Percentiles rank a stretch among this genome's conserved stretches.
Evolutionary conservation across 2,888 invertebrate species (phyloP).

Genomic region (Minunthozetes semirufus): DNA sequence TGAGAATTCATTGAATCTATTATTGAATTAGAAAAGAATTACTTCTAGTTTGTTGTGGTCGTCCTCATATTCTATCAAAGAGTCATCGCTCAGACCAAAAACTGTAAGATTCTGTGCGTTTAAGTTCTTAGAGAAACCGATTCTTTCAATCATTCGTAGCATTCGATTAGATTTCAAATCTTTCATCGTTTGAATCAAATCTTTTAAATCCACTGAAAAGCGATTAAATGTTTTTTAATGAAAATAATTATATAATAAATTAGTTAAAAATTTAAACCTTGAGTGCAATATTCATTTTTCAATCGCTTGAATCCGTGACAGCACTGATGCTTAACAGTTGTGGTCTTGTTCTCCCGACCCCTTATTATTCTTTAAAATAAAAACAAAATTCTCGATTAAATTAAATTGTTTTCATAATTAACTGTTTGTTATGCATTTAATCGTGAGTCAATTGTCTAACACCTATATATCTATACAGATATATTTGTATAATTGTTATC

Average conservation of each 20-base stretch:
- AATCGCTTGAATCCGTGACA: slow-evolving; percentile 59
- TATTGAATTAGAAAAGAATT: background rate
- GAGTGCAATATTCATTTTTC: slow-evolving; percentile 50
- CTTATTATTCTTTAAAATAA: slow-evolving; percentile 53
- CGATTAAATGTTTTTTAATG: background rate
- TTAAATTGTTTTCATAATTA: background rate
- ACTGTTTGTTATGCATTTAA: background rate
- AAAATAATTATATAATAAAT: background rate
- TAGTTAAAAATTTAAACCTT: slow-evolving; percentile 45
- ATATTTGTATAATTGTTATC: too few species aligned
- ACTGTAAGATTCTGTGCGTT: slow-evolving; percentile 48
- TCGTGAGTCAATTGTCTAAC: too few species aligned
- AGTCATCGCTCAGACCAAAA: slow-evolving; percentile 52
- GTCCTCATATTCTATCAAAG: slow-evolving; percentile 47
- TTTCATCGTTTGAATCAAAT: slow-evolving; percentile 52
- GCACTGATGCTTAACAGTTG: slow-evolving; percentile 60
- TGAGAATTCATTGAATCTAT: background rate
- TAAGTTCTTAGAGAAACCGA: slow-evolving; percentile 33
- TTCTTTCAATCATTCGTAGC: slow-evolving; percentile 29
- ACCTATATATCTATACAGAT: too few species aligned
- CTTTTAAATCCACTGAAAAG: slow-evolving; percentile 54
- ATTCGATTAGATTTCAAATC: slow-evolving; percentile 54
- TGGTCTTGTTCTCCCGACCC: slow-evolving; percentile 57
- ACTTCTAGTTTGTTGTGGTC: slow-evolving; percentile 37
- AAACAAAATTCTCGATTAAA: background rate